Conservation (phyloP, 2,797 vertebrate genomes). For the Anabacerthia variegaticeps region DNA sequence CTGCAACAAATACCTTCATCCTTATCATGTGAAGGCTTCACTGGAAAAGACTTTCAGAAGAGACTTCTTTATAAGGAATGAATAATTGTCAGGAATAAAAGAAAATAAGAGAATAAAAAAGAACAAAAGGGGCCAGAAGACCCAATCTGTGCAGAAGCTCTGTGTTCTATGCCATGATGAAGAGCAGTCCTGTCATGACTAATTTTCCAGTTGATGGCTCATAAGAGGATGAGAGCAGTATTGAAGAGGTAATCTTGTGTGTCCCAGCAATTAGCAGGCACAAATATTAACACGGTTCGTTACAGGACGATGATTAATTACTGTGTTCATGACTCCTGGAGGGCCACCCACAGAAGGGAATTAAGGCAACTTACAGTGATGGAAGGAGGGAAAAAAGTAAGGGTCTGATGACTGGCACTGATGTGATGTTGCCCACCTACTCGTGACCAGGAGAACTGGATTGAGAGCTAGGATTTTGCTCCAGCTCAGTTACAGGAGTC, state of each 20-base stretch:
- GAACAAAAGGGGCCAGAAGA: not conserved
- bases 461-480: not conserved
- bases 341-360: not conserved
- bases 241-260: not conserved
- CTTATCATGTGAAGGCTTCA: not conserved
- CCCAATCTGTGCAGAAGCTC: not conserved
- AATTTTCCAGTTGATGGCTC: not conserved
- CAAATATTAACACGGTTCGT: slow-evolving; percentile 22
- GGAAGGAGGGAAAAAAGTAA: not conserved
- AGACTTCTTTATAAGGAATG: not conserved
- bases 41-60: not conserved
- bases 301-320: not conserved
- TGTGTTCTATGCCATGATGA: not conserved
- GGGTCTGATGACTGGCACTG: not conserved
- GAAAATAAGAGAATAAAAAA: not conserved
- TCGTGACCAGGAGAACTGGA: not conserved
- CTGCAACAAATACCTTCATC: not conserved
- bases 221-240: not conserved
- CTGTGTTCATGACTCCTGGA: not conserved
- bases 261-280: not conserved
- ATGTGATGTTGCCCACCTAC: not conserved
- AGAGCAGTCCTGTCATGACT: not conserved
- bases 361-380: not conserved
- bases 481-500: not conserved
- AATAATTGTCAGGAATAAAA: not conserved